These are phyloP conservation scores for Neodiprion fabricii DNA, from an alignment of 1,140 invertebrate genomes.

Conservation along the genomic window DNA sequence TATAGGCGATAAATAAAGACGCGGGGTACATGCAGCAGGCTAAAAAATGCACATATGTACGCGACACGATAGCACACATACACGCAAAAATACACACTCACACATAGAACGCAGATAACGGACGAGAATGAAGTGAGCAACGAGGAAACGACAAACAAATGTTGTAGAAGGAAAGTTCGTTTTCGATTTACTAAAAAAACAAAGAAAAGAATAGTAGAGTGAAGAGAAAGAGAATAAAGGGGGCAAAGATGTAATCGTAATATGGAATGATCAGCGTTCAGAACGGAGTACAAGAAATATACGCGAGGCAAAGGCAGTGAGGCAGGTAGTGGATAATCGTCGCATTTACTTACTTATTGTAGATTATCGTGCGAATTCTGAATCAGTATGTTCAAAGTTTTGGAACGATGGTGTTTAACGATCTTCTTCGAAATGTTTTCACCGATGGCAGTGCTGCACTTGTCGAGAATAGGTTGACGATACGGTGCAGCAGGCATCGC, in stretches of 20 bases:
- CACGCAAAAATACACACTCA: too few relatives aligned
- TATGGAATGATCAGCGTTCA: too few relatives aligned
- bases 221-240: not conserved
- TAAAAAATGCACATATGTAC: too few relatives aligned
- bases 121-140: too few relatives aligned
- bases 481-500: not conserved
- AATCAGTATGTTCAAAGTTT: not conserved
- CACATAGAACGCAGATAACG: too few relatives aligned
- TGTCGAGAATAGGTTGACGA: constrained; percentile 3
- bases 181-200: not conserved
- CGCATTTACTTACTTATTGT: not conserved
- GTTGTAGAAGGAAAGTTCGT: not conserved
- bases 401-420: not conserved
- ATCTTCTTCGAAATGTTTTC: not conserved
- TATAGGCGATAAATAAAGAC: too few relatives aligned
- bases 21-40: too few relatives aligned
- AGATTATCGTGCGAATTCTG: not conserved
- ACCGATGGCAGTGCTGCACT: not conserved
- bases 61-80: too few relatives aligned
- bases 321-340: not conserved
- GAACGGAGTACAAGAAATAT: not conserved
- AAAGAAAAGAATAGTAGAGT: not conserved
- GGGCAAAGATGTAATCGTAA: too few relatives aligned
- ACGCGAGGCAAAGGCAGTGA: not conserved
- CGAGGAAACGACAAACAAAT: too few relatives aligned